Conservation (phyloP, 2,797 vertebrate species). For the Enteromius trimaculatus region DNA sequence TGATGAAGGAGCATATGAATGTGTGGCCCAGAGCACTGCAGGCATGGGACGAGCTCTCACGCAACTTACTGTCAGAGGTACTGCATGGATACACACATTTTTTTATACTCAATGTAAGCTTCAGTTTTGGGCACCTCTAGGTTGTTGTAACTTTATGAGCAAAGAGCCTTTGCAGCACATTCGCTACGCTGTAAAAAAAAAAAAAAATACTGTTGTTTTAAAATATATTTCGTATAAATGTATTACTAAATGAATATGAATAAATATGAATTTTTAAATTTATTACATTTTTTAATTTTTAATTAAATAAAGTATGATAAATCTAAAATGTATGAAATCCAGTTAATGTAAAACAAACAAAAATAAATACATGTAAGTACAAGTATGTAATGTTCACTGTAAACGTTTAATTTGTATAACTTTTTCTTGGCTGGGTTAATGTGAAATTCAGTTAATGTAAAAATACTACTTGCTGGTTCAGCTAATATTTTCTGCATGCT, state of each 20-base stretch:
- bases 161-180: not conserved
- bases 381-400: too few relatives aligned
- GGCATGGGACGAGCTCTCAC: slow-evolving; percentile 80
- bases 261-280: too few relatives aligned
- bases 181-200: too few relatives aligned
- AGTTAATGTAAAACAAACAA: too few relatives aligned
- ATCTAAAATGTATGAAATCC: too few relatives aligned
- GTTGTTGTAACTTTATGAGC: not conserved
- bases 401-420: too few relatives aligned
- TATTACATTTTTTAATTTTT: too few relatives aligned
- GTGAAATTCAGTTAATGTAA: not conserved
- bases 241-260: not conserved
- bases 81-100: slow-evolving; percentile 23
- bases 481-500: not conserved
- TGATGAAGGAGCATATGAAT: slow-evolving; percentile 88
- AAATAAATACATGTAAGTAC: too few relatives aligned
- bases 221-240: not conserved
- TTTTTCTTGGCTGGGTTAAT: not conserved
- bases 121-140: not conserved
- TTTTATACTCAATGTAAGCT: not conserved
- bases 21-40: slow-evolving; percentile 80
- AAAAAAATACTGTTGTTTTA: not conserved
- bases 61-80: slow-evolving; percentile 86
- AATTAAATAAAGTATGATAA: not conserved
- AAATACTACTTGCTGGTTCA: not conserved